Evolutionary conservation across 53 echinoderm and acorn worm species (phyloP), one percentile per base, ranked within the genome.

Genomic region (Crossaster papposus): DNA sequence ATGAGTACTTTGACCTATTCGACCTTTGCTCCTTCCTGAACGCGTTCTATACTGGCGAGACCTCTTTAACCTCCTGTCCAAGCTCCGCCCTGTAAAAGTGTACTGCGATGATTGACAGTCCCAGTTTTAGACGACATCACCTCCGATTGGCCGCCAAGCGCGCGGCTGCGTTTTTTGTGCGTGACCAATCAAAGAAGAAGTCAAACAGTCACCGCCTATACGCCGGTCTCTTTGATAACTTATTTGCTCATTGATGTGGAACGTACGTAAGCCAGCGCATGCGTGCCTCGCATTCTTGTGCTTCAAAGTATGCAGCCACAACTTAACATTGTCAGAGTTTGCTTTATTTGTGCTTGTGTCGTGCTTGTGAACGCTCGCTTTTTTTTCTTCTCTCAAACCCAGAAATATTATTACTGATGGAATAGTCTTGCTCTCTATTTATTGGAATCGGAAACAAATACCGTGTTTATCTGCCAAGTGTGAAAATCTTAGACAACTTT

Each of bases 171-270:
- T 73, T 73, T 85, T 73, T 72, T 73, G n/a, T n/a, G n/a, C 72
- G 30, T 54, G 30, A 85, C 85, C 85, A 85, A 85, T 85, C 85
- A 33, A 30, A 85, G n/a, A 13, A 73, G 85, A 85, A 23, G 26
- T 85, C 72, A 73, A 85, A 73, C 37, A 33, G 72, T 85, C 72
- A 85, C 85, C 85, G 85, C 85, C 85, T 73, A 85, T n/a, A n/a
- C n/a, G n/a, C 54, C 85, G 72, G 85, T 30, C 72, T 53, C 51
- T 85, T 84, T 85, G 85, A 85, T 52, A 30, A 54, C 26, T 6
- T 54, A 51, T 85, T 53, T 85, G 85, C 72, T 54, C 54, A 85
- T 22, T 73, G 85, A 52, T 32, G 85, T 85, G 85, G 85, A 85
- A 85, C 72, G 85, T 15, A 65, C 65, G 68, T 35, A 36, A 6